These are phyloP conservation scores for Seira sanloemensis DNA, from an alignment of 2,888 invertebrate species.

Conservation along the genomic window DNA sequence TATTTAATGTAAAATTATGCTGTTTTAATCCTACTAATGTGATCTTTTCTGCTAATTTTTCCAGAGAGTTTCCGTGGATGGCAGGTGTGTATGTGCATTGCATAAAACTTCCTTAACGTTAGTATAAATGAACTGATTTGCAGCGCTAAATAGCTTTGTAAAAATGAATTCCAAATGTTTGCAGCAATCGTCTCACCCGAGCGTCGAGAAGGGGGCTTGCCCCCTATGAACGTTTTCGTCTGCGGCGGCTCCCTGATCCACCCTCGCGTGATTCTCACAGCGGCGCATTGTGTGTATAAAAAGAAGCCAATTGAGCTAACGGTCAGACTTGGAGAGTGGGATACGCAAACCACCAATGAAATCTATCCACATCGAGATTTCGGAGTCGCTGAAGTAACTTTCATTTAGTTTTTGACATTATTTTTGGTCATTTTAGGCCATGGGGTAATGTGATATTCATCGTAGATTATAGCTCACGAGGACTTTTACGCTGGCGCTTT, in stretches of 20 bases:
- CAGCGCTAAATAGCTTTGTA: background rate
- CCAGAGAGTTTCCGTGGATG: constrained; percentile 89
- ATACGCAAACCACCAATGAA: constrained; percentile 85
- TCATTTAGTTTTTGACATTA: background rate
- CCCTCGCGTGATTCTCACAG: constrained; percentile 83
- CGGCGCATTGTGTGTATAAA: constrained; percentile 84
- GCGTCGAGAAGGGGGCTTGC: constrained; percentile 49
- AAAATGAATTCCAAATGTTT: background rate
- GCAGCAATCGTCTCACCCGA: constrained; percentile 75
- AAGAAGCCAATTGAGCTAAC: constrained; percentile 76
- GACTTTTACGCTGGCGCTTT: constrained; percentile 82
- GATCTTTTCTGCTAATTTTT: background rate
- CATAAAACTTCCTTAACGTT: background rate
- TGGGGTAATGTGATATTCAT: background rate
- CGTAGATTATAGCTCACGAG: constrained; percentile 80
- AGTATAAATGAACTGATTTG: too few relatives aligned
- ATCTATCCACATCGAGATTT: constrained; percentile 84
- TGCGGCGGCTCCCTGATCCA: constrained; percentile 90
- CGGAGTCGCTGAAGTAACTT: constrained; percentile 74
- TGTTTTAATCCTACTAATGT: background rate
- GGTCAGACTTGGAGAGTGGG: constrained; percentile 88
- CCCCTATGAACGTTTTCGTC: constrained; percentile 80
- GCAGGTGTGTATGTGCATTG: constrained; percentile 78
- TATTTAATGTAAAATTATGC: background rate
- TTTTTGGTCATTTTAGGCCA: background rate